Base-by-base conservation (phyloP, 2,888 invertebrate genomes). In the Eugnorisma glareosa region DNA sequence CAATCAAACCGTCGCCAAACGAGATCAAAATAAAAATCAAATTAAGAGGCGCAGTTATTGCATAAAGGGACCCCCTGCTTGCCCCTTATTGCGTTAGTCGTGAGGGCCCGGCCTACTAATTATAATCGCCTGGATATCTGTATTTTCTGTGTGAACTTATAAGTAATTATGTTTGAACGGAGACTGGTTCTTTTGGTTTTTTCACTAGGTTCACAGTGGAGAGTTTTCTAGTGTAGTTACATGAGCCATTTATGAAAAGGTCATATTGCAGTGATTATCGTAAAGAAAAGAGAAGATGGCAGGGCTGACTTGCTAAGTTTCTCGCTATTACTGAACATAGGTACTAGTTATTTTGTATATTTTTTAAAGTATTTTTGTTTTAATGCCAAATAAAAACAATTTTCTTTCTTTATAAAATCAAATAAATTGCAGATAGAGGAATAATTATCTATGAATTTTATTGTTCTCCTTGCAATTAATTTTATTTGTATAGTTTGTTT, bases 11-110 rank as follows among this genome's bases (percentile, higher is more conserved):
- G 84, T 76, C 78, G 57, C 89, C 92, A 93, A 95, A 95, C 90
- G 90, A 91, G 95, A 96, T 95, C 95, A 95, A 94, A 95, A 95
- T 95, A 94, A 94, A 94, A 94, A 95, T 95, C 93, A 89, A 94
- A 94, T 95, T 95, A 94, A 85, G 88, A 85, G 84, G 84, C 86
- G 85, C 89, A 90, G 89, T 90, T 90, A 92, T 93, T 91, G 92
- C 93, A 91, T 91, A 90, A 92, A 91, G 90, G 89, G 89, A 71
- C 84, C 88, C 88, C 82, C 87, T 77, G 83, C 75, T 57, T 74
- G 63, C 81, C 90, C 90, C 89, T 90, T 89, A 90, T 90, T 88
- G 86, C 81, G 88, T 91, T 90, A 89, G 84, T 66, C 71, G 76
- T 68, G 82, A 80, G 84, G 87, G 88, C 67, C 43, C 82, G 79